Evolutionary conservation across 1,140 invertebrate species (phyloP).

Genomic region (Cheumatopsyche charites): DNA sequence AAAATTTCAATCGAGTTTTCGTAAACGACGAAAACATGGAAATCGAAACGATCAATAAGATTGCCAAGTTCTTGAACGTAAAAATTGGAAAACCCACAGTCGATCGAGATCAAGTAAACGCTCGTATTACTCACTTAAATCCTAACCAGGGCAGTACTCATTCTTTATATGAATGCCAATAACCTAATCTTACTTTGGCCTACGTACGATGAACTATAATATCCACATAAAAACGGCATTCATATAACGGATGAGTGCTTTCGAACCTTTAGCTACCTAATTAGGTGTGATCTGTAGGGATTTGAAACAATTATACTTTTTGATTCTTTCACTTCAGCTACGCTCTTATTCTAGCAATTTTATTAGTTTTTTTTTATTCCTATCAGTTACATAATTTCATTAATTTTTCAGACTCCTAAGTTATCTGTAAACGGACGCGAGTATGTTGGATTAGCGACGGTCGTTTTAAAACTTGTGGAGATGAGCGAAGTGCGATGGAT

Average conservation of each 20-base stretch:
- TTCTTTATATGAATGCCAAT: background rate
- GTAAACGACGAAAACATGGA: background rate
- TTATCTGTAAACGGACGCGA: slow-evolving; percentile 14
- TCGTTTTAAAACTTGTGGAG: slow-evolving; percentile 27
- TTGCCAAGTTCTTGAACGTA: slow-evolving; percentile 22
- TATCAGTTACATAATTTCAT: background rate
- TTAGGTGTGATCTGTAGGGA: background rate
- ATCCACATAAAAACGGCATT: background rate
- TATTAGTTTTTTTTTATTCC: too few relatives aligned
- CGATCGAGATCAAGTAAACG: background rate
- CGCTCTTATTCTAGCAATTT: too few relatives aligned
- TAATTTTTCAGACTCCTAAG: background rate
- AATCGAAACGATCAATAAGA: slow-evolving; percentile 1
- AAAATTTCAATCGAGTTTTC: background rate
- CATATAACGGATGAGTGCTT: background rate
- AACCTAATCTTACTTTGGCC: background rate
- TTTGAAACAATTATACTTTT: background rate
- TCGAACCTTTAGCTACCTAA: background rate
- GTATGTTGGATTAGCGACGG: slow-evolving; percentile 31
- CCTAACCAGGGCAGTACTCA: background rate
- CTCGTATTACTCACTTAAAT: background rate
- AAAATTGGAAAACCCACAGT: background rate
- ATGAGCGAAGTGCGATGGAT: slow-evolving; percentile 19
- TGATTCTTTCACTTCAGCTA: background rate
- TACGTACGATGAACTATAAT: background rate